Percentiles rank a stretch among this genome's conserved stretches.
Evolutionary conservation across 30 jellyfish, hydroid and myxozoan species (phyloP).

Genomic region (Clytia hemisphaerica): DNA sequence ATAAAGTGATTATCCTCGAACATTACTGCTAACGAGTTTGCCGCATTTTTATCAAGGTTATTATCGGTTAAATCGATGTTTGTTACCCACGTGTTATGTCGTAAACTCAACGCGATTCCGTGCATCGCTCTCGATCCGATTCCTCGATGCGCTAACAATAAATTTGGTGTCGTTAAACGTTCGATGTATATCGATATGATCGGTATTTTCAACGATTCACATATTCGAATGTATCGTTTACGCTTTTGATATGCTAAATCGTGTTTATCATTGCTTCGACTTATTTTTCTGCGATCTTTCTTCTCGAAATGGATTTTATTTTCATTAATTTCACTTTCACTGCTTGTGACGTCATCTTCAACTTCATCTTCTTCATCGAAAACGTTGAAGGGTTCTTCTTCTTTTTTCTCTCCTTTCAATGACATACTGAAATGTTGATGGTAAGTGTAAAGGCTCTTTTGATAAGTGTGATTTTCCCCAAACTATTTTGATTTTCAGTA

Average conservation of each 20-base stretch:
- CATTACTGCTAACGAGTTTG: conserved; percentile 23
- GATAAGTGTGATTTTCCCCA: too few species aligned
- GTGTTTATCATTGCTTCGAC: not conserved
- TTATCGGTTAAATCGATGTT: conserved; percentile 47
- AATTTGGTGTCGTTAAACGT: conserved; percentile 10
- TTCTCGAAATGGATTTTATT: too few species aligned
- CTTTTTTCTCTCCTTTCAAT: too few species aligned
- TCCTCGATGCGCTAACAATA: conserved; percentile 47
- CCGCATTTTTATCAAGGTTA: conserved; percentile 31
- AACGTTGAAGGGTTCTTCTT: too few species aligned
- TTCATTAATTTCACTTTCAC: too few species aligned
- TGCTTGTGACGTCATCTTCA: too few species aligned
- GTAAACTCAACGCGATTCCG: conserved; percentile 32
- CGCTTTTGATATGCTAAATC: not conserved
- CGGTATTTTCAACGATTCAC: conserved; percentile 42
- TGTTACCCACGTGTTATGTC: conserved; percentile 33
- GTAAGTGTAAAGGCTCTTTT: too few species aligned
- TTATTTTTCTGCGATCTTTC: too few species aligned
- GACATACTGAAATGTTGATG: too few species aligned
- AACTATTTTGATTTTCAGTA: too few species aligned
- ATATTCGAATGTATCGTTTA: conserved; percentile 22
- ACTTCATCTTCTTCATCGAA: too few species aligned
- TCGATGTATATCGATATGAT: conserved; percentile 29
- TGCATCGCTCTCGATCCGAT: conserved; percentile 37
- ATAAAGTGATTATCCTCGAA: conserved; percentile 34